Evolutionary conservation across 2,888 invertebrate species (phyloP).

Genomic region (Stenchaetothrips biformis): DNA sequence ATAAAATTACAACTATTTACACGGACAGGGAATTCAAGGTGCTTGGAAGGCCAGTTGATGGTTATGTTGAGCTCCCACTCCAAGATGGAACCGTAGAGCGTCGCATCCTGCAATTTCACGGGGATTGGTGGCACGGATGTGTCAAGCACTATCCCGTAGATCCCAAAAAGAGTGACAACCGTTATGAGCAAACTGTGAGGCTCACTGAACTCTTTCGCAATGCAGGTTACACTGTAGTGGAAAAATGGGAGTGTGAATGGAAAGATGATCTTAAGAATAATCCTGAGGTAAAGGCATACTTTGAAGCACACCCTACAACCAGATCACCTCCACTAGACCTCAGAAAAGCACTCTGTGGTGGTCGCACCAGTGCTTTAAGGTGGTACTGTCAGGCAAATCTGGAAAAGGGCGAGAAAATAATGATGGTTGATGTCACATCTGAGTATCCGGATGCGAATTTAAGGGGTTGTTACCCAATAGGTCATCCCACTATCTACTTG

Average conservation of each 20-base stretch:
- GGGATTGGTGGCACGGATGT: constrained; percentile 36
- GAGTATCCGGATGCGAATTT: constrained; percentile 31
- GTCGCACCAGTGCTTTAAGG: constrained; percentile 36
- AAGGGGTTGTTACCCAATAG: constrained; percentile 29
- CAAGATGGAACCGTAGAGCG: no score
- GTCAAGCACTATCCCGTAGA: not conserved
- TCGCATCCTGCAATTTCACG: constrained; percentile 36
- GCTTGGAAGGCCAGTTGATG: constrained; percentile 33
- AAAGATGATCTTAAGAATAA: no score
- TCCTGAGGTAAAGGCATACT: not conserved
- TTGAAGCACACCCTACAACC: not conserved
- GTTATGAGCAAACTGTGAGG: no score
- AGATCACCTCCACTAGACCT: constrained; percentile 35
- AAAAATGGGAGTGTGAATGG: no score
- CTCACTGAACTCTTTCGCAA: no score
- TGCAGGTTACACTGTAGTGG: no score
- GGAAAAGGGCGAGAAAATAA: constrained; percentile 30
- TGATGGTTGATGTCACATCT: constrained; percentile 33
- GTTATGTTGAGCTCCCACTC: constrained; percentile 31
- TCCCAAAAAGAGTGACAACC: constrained; percentile 27
- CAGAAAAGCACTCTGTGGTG: constrained; percentile 40
- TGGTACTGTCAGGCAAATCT: constrained; percentile 8
- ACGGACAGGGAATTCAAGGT: constrained; percentile 36
- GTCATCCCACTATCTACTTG: constrained; percentile 29
- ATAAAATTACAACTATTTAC: constrained; percentile 36